These are phyloP conservation scores for Gorsachius goisagi DNA, from an alignment of 2,113 vertebrate genomes.

Conservation along the genomic window DNA sequence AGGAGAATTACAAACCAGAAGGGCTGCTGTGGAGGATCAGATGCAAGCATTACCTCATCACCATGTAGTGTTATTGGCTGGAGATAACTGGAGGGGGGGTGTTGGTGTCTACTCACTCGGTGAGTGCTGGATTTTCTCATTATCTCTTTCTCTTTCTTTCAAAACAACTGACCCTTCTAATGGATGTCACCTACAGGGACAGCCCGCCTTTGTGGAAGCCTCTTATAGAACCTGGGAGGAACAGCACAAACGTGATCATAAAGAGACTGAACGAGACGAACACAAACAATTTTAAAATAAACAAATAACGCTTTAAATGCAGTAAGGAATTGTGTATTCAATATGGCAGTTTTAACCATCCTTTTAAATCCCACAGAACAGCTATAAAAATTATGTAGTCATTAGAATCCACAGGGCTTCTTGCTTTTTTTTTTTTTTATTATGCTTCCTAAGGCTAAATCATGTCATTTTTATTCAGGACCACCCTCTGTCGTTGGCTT, in stretches of 20 bases:
- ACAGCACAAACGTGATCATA: background rate
- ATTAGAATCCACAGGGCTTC: background rate
- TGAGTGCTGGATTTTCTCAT: background rate
- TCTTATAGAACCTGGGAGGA: background rate
- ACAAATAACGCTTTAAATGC: background rate
- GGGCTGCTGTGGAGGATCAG: background rate
- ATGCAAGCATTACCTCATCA: constrained; percentile 37
- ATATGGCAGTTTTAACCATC: background rate
- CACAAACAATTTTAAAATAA: background rate
- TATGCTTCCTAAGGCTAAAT: background rate
- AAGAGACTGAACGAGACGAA: background rate
- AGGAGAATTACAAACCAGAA: background rate
- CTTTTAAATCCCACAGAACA: background rate
- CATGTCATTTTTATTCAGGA: background rate
- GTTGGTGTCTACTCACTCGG: background rate
- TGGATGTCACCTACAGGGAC: background rate
- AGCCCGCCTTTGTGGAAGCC: background rate
- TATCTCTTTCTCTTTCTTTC: constrained; percentile 26
- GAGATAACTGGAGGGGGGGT: constrained; percentile 12
- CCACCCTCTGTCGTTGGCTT: background rate
- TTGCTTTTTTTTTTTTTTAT: background rate
- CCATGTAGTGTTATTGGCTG: background rate
- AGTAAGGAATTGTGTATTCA: background rate
- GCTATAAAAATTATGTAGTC: background rate
- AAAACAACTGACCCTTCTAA: constrained; percentile 10